Evolutionary conservation across 2,797 vertebrate genomes (phyloP).

Genomic region (Tokudaia tokunoshimensis): DNA sequence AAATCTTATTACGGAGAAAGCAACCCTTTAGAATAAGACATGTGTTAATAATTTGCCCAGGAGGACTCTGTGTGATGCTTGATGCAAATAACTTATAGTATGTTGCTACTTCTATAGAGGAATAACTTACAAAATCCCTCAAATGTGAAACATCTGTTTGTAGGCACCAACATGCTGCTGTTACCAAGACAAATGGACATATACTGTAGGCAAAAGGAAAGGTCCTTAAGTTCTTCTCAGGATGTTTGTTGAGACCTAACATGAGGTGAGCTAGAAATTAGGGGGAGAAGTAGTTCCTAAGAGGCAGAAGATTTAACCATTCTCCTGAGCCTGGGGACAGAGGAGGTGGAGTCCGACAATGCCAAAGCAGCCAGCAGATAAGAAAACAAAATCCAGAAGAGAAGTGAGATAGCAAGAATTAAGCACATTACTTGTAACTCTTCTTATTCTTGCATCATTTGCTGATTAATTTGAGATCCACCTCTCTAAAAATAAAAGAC

Average conservation of each 20-base stretch:
- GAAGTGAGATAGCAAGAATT: background rate
- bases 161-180: background rate
- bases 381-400: background rate
- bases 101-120: background rate
- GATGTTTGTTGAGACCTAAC: background rate
- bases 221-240: background rate
- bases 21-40: constrained; percentile 31
- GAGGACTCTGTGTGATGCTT: constrained; percentile 18
- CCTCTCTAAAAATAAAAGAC: background rate
- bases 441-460: constrained; percentile 30
- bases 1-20: constrained; percentile 21
- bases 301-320: background rate
- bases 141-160: background rate
- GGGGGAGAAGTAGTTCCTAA: background rate
- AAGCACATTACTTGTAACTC: background rate
- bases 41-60: background rate
- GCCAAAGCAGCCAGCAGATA: background rate
- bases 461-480: background rate
- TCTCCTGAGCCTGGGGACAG: background rate
- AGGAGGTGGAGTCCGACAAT: background rate
- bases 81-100: background rate
- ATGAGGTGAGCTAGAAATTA: background rate
- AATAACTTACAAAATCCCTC: background rate
- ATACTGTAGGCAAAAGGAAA: background rate
- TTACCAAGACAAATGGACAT: background rate